Evolutionary conservation across 2,113 vertebrate species (phyloP), one percentile per base, ranked within the genome.

Genomic region (Heterochromis multidens): DNA sequence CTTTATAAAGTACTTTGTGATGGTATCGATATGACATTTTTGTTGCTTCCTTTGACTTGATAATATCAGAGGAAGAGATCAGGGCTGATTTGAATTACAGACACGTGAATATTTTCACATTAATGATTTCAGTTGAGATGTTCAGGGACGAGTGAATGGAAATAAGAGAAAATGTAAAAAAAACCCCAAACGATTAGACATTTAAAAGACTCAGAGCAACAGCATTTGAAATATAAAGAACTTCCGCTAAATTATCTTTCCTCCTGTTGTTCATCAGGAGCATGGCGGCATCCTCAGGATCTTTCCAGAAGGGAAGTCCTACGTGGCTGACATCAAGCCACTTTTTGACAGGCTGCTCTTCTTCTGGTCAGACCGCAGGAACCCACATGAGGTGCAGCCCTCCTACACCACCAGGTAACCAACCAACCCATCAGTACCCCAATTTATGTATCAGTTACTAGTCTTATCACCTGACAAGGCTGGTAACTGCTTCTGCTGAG

Each of bases 311-410:
- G 97, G 98, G 19, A 97, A 97, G 70, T 94, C 97, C 1, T 97
- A 97, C 14, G 96, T 98, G 81, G 97, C 96, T 1, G 98, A 99
- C 46, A 96, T 99, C 58, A 96, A 99, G 85, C 98, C 98, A 0
- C 96, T 98, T 88, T 99, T 99, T 92, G 98, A 99, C 91, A 92
- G 98, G 74, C 95, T 99, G 76, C 95, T 99, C 5, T 96, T 99
- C 84, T 99, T 99, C 96, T 99, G 98, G 98, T 99, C 98, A 21
- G 98, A 99, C 90, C 96, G 98, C 58, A 97, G 98, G 89, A 99
- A 99, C 80, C 98, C 98, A 0, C 98, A 99, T 13, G 98, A 99
- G 96, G 98, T 99, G 33, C 98, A 98, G 85, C 98, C 98, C 43
- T 98, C 98, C 61, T 99, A 97, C 78, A 92, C 96, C 23, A 97